phyloP scores from a whole-genome alignment of 2,888 invertebrate species.

The Plusia festucae region DNA sequence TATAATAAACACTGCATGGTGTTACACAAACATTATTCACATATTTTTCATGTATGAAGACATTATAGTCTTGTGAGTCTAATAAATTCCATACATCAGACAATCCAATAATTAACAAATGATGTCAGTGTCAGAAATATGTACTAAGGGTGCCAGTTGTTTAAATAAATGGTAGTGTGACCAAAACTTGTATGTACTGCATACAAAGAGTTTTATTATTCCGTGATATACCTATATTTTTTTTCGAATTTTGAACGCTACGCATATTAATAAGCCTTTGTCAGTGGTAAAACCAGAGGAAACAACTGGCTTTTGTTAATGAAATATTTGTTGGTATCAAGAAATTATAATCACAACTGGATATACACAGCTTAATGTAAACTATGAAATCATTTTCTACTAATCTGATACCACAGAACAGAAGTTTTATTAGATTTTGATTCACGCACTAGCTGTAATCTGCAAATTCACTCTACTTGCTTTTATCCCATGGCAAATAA shows the following conservation, averaged over 20 bases:
- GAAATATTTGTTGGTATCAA: slow-evolving; percentile 10
- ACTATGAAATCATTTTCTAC: background rate
- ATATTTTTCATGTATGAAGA: slow-evolving; percentile 18
- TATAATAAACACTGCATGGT: slow-evolving; percentile 18
- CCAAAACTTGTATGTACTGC: slow-evolving; percentile 15
- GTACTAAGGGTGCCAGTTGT: slow-evolving; percentile 71
- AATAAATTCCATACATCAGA: slow-evolving; percentile 41
- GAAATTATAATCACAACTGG: background rate
- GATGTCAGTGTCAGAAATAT: slow-evolving; percentile 77
- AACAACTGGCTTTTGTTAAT: slow-evolving; percentile 4
- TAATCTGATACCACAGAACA: background rate
- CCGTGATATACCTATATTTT: slow-evolving; percentile 19
- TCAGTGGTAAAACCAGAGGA: slow-evolving; percentile 19
- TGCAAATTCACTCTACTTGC: too few relatives aligned
- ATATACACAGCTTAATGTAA: background rate
- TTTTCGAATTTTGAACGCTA: slow-evolving; percentile 17
- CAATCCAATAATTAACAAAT: slow-evolving; percentile 56
- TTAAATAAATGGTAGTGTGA: slow-evolving; percentile 65
- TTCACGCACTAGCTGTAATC: too few relatives aligned
- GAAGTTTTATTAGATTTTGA: background rate
- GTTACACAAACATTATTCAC: slow-evolving; percentile 44
- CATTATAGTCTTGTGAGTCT: slow-evolving; percentile 27
- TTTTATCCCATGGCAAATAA: too few relatives aligned
- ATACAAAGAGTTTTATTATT: slow-evolving; percentile 34
- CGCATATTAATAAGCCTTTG: slow-evolving; percentile 35